Evolutionary conservation across 2,888 invertebrate genomes (phyloP).

Genomic region (Ornithoptera alexandrae): DNA sequence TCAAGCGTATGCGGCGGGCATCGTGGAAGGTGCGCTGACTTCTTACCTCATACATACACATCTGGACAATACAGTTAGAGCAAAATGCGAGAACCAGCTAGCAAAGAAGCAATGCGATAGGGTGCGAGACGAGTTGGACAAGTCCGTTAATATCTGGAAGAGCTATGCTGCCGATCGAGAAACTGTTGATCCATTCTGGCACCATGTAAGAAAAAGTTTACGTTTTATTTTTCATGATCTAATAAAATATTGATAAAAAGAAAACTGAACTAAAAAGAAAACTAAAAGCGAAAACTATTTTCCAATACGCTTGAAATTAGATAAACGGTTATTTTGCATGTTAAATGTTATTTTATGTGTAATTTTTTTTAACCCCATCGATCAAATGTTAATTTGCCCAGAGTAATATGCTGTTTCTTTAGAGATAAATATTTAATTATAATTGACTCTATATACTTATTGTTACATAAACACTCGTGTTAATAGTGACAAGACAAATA

Average conservation of each 20-base stretch:
- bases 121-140: conserved; percentile 82
- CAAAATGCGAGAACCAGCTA: conserved; percentile 72
- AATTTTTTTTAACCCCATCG: neutral
- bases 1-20: conserved; percentile 92
- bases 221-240: neutral
- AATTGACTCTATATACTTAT: neutral
- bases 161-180: conserved; percentile 74
- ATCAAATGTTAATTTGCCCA: neutral
- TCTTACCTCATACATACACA: conserved; percentile 89
- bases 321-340: too few species aligned
- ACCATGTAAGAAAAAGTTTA: conserved; percentile 80
- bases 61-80: conserved; percentile 84
- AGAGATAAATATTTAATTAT: neutral
- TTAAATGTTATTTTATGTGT: too few species aligned
- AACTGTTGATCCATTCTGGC: conserved; percentile 86
- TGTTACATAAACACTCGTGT: neutral
- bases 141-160: conserved; percentile 82
- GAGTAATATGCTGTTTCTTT: neutral
- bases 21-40: conserved; percentile 90
- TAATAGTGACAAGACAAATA: neutral
- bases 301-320: too few species aligned
- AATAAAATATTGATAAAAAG: neutral
- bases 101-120: conserved; percentile 81
- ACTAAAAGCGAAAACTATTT: too few species aligned
- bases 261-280: neutral